A percentile compares a stretch with the other conserved stretches of the same genome.
phyloP scores from a whole-genome alignment of 1,140 invertebrate genomes.

The Aphidius ervi region DNA sequence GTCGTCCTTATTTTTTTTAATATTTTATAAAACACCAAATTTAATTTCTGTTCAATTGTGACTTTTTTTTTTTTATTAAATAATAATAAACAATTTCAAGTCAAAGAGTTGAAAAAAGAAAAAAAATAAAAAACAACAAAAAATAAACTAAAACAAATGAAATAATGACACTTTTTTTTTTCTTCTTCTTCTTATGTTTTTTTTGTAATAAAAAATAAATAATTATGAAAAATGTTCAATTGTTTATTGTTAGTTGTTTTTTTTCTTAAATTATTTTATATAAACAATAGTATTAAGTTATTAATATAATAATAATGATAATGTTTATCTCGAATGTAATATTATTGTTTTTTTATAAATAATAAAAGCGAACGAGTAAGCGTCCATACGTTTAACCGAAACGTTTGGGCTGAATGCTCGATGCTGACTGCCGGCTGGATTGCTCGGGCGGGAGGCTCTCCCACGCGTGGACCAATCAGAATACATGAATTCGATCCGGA shows the following conservation, averaged over 20 bases:
- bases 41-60: no score
- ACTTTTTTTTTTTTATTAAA: no score
- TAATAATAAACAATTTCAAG: no score
- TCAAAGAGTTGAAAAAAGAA: no score
- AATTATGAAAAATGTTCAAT: background rate
- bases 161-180: no score
- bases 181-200: no score
- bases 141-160: no score
- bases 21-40: no score
- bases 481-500: slow-evolving; percentile 30
- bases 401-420: slow-evolving; percentile 43
- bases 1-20: no score
- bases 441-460: slow-evolving; percentile 49
- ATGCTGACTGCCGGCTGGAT: slow-evolving; percentile 42
- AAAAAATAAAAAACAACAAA: no score
- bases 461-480: slow-evolving; percentile 50
- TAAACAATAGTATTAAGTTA: background rate
- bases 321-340: background rate
- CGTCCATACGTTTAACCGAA: slow-evolving; percentile 23
- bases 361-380: background rate
- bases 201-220: no score
- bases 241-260: background rate
- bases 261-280: background rate
- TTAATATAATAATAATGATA: no score
- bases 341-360: background rate